Evolutionary conservation across 2,888 invertebrate species (phyloP), one percentile per base, ranked within the genome.

Genomic region (Cephus pulcher): DNA sequence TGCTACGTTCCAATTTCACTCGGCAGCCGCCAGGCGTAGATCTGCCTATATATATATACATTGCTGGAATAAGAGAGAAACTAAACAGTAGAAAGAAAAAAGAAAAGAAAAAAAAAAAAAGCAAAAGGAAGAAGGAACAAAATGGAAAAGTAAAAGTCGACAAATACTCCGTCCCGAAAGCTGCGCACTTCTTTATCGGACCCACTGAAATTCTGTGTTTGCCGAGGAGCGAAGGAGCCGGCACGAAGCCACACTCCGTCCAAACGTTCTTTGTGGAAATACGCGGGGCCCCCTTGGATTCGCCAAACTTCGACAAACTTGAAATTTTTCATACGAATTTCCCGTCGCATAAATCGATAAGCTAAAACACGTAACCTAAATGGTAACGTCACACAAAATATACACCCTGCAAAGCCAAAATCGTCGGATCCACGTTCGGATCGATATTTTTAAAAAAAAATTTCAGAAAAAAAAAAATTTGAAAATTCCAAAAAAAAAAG

Each of bases 311-410:
- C 6, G 4, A 4, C 1, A 23, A 40, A 40, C 23, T 1, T 23
- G 1, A 56, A 56, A 56, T 23, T 56, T 56, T 56, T 56, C 40
- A 56, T 56, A 23, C 23, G 2, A 56, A 56, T 56, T 23, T 56
- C 40, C 0, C 40, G 4, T 56, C 4, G 40, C 1, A 23, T 2
- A 56, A 23, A 23, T 56, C 15, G 2, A 56, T 1, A 23, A 6
- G 23, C 2, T 56, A 23, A 56, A 9, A 9, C 6, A 23, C 40
- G 2, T 6, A 23, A 56, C 9, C 23, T 0, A 9, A 56, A 56
- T 23, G 0, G 9, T 9, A 6, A 9, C 1, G 2, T 23, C 40
- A 0, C 2, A 6, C 15, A 23, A 56, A 23, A 23, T 9, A 0
- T 0, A 23, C 15, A 6, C 6, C 40, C 2, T 15, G 6, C 6